These are phyloP conservation scores for Acrobasis suavella DNA, from an alignment of 2,888 invertebrate genomes.

Conservation along the genomic window DNA sequence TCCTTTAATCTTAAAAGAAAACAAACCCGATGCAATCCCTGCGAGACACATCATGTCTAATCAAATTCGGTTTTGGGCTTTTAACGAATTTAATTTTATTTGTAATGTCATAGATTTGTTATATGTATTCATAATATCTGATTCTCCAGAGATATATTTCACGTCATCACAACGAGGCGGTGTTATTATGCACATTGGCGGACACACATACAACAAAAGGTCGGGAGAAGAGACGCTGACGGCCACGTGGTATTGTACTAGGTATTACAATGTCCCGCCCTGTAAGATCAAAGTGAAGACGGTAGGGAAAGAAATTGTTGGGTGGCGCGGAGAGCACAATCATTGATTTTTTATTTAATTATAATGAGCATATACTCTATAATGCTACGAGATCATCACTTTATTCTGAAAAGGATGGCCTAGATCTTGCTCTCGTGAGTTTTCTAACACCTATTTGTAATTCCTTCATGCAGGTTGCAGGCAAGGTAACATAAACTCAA, in stretches of 20 bases:
- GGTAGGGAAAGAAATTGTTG: constrained; percentile 21
- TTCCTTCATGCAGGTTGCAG: too few species aligned
- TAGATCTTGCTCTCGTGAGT: too few species aligned
- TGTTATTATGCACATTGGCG: constrained; percentile 41
- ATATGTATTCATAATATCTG: neutral
- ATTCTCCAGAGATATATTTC: constrained; percentile 31
- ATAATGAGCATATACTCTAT: neutral
- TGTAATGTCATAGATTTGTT: too few species aligned
- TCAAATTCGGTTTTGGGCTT: too few species aligned
- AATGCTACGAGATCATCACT: too few species aligned
- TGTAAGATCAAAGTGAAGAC: constrained; percentile 43
- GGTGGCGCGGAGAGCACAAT: constrained; percentile 29
- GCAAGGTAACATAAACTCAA: too few species aligned
- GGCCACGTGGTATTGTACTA: constrained; percentile 46
- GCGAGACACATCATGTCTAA: too few species aligned
- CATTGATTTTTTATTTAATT: constrained; percentile 24
- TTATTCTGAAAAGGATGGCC: too few species aligned
- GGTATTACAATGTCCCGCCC: constrained; percentile 37
- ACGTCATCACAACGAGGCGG: constrained; percentile 50
- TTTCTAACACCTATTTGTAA: too few species aligned
- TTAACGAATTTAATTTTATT: too few species aligned
- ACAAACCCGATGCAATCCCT: too few species aligned
- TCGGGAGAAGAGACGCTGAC: constrained; percentile 27
- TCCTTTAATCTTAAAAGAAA: too few species aligned
- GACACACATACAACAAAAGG: constrained; percentile 45